phyloP scores from a whole-genome alignment of 2,888 invertebrate genomes.

The Drosophila falleni region DNA sequence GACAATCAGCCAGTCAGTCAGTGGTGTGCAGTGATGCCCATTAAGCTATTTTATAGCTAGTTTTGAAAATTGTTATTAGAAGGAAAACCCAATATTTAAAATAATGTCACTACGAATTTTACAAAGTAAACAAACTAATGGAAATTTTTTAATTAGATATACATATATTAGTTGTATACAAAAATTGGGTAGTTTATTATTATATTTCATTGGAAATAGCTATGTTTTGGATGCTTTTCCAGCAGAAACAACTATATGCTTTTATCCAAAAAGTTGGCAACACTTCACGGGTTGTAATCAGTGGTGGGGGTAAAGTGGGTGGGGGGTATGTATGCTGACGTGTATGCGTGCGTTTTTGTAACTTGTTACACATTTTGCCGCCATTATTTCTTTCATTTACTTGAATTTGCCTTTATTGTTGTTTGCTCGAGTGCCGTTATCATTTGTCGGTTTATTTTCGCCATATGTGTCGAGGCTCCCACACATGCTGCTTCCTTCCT shows the following conservation, averaged over 20 bases:
- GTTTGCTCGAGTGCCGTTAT: conserved; percentile 80
- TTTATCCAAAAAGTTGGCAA: no score
- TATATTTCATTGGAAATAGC: no score
- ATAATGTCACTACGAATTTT: no score
- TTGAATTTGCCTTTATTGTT: conserved; percentile 80
- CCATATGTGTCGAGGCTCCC: conserved; percentile 60
- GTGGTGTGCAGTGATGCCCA: neutral
- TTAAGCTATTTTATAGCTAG: no score
- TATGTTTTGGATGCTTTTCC: no score
- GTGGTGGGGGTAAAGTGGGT: neutral
- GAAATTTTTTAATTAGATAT: no score
- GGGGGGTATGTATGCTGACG: conserved; percentile 7
- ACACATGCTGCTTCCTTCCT: neutral
- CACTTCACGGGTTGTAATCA: no score
- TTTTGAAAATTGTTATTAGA: no score
- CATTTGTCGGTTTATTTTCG: conserved; percentile 74
- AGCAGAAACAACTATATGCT: neutral
- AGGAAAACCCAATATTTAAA: no score
- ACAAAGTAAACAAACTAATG: no score
- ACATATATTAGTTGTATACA: no score
- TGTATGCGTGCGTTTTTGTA: conserved; percentile 53
- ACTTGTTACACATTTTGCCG: conserved; percentile 70
- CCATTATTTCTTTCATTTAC: conserved; percentile 78
- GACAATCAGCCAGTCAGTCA: neutral
- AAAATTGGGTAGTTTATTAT: no score